Percentiles rank a stretch among this genome's conserved stretches.
phyloP scores from a whole-genome alignment of 2,113 vertebrate genomes.

The Chaenogobius annularis region DNA sequence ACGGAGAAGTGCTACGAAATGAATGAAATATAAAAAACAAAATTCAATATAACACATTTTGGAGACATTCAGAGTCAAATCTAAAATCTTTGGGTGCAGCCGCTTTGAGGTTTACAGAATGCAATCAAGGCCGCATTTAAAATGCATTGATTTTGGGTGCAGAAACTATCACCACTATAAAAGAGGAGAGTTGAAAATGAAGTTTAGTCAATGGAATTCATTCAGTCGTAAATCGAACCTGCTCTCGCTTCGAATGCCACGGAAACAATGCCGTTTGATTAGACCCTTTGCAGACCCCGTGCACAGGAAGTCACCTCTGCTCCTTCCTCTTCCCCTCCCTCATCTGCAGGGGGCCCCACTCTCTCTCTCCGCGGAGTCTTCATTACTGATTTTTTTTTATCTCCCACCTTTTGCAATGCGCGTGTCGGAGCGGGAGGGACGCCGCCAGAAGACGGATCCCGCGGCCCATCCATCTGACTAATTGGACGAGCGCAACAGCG shows the following conservation, averaged over 20 bases:
- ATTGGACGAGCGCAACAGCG: slow-evolving; percentile 53
- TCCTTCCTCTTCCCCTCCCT: slow-evolving; percentile 14
- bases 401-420: slow-evolving; percentile 31
- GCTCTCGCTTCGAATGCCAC: neutral
- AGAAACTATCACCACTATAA: neutral
- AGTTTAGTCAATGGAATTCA: neutral
- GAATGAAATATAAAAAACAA: no score
- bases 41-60: neutral
- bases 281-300: neutral
- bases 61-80: neutral
- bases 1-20: no score
- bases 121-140: neutral
- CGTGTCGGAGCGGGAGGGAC: slow-evolving; percentile 36
- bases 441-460: slow-evolving; percentile 52
- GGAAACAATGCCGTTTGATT: neutral
- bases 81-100: neutral
- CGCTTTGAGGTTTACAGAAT: neutral
- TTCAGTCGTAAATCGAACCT: neutral
- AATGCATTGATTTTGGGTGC: neutral
- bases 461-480: slow-evolving; percentile 66
- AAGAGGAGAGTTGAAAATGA: neutral
- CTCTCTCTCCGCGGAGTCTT: slow-evolving; percentile 41
- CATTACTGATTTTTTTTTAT: slow-evolving; percentile 59
- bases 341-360: slow-evolving; percentile 40
- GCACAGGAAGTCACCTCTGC: slow-evolving; percentile 14